Base-by-base conservation (phyloP, 30 jellyfish, hydroid and myxozoan genomes). In the Hydractinia echinata region DNA sequence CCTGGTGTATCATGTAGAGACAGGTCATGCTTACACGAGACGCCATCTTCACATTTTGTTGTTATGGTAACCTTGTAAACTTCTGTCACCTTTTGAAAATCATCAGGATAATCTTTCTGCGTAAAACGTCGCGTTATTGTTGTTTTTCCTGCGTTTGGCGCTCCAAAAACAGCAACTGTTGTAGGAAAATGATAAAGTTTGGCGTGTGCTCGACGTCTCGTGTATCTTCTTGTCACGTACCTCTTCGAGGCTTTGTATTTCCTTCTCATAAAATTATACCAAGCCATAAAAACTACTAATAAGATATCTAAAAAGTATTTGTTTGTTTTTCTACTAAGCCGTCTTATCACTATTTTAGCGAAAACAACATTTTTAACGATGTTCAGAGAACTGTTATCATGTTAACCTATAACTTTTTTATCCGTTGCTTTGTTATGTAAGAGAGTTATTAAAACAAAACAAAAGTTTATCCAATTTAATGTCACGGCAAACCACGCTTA, bases 1-100 rank as follows among this genome's bases (percentile, higher is more conserved):
- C 83, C 70, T 9, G 83, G 83, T 7, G 66, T 74, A 55, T 74
- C 83, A 55, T 74, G 83, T 74, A 74, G 51, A 44, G 67, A 54
- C 7, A 74, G 44, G 62, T 74, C 83, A 58, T 74, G 83, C 5
- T n/a, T 74, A 50, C 83, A 74, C 5, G 62, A n/a, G 5, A 19
- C 66, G 5, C 70, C 62, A 50, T 58, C 66, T 72, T 48, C 53
- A 8, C 60, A 54, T 72, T 48, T 39, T 74, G 83, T 74, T 6
- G 83, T 74, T 50, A 74, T n/a, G n/a, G 66, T 49, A 49, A 58
- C 21, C 72, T 54, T 49, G 76, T 74, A 74, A 44, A 74, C 54
- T 74, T 74, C 83, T 50, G 66, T 15, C 30, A 54, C 83, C 54
- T 58, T 74, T 74, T 74, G 62, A 74, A 49, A 74, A 13, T 54